Evolutionary conservation across 2,113 vertebrate genomes (phyloP).

Genomic region (Elachura formosa): DNA sequence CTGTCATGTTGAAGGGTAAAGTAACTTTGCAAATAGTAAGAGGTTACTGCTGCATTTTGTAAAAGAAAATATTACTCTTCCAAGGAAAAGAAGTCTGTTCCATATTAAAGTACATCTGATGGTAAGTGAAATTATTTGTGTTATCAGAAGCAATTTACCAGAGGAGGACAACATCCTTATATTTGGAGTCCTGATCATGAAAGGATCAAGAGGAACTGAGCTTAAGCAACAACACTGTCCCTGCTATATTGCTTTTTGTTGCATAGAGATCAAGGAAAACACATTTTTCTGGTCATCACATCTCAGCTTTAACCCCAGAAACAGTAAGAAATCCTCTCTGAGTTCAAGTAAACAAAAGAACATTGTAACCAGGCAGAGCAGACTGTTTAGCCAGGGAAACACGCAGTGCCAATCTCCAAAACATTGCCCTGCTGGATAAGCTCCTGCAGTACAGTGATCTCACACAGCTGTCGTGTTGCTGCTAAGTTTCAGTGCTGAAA

Average conservation of each 20-base stretch:
- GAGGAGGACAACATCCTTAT: neutral
- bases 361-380: conserved; percentile 18
- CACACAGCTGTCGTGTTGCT: neutral
- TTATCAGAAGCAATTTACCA: neutral
- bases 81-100: neutral
- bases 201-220: neutral
- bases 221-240: neutral
- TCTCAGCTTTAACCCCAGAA: neutral
- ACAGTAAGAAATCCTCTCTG: neutral
- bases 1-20: neutral
- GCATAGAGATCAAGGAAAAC: neutral
- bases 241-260: neutral
- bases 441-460: neutral
- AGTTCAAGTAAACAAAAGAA: conserved; percentile 16
- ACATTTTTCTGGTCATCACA: neutral
- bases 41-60: neutral
- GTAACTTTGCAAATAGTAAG: neutral
- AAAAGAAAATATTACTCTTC: neutral
- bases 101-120: neutral
- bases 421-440: neutral
- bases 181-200: neutral
- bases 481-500: neutral
- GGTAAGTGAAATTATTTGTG: neutral
- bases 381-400: neutral
- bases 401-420: conserved; percentile 8